Evolutionary conservation across 2,797 vertebrate genomes (phyloP), one percentile per base, ranked within the genome.

Genomic region (Halcyon smyrnensis): DNA sequence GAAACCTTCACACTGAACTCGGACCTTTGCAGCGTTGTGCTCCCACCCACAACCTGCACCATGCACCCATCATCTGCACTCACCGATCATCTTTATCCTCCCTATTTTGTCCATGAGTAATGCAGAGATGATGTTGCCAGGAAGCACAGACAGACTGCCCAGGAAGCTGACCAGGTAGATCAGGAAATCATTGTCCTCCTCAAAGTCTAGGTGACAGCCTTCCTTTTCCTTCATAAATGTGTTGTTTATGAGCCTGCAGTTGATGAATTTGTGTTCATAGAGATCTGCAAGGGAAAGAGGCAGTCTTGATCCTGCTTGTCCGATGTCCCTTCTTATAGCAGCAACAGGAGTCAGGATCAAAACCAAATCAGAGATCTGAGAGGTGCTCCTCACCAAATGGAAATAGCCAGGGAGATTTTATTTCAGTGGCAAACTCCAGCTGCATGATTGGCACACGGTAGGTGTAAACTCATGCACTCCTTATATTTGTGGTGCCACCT

Each of bases 151-250:
- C 82, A 99, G 97, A 71, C 99, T 99, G 62, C 99, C 99, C 82
- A 99, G 98, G 96, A 99, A 99, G 98, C 99, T 99, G 97, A 99
- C 99, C 46, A 99, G 97, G 97, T 99, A 99, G 96, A 99, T 99
- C 54, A 99, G 97, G 21, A 99, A 99, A 97, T 99, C 99, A 0
- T 99, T 99, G 89, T 99, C 99, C 89, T 99, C 98, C 94, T 99
- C 98, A 6, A 99, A 99, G 98, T 99, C 99, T 53, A 99, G 92
- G 87, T 99, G 99, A 86, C 99, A 99, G 90, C 99, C 99, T 90
- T 98, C 98, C 97, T 99, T 99, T 6, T 98, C 98, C 54, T 98
- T 97, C 90, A 98, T 91, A 95, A 99, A 99, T 0, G 99, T 98
- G 77, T 96, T 97, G 94, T 99, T 99, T 95, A 99, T 98, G 95